Base-by-base conservation (phyloP, 2,888 invertebrate species). In the Eupithecia vulgata region DNA sequence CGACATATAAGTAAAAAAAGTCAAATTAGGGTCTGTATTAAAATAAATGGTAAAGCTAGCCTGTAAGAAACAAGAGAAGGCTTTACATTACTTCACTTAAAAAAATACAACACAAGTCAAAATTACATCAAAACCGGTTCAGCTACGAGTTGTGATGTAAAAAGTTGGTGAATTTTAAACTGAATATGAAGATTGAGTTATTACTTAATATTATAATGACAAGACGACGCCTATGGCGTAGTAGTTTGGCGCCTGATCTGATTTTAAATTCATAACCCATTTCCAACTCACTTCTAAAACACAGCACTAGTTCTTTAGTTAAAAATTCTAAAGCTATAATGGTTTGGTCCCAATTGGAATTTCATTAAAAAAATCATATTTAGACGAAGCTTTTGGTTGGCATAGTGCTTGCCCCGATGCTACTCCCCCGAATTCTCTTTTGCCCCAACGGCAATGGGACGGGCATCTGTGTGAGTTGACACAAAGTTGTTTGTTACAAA, bases 121-220 rank as follows among this genome's bases (percentile, higher is more conserved):
- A 68, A 40, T 61, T 68, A 68, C 61, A 68, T 42, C 42, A 45
- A 61, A 68, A 68, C 68, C 68, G 68, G 61, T 68, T 35, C 35
- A 62, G 30, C 15, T 15, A 30, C 59, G 59, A 30, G 57, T 13
- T 59, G 57, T 30, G 59, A 30, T 59, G 59, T 59, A 59, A 59
- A 59, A 30, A 59, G 15, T 25, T 59, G n/a, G 25, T 6, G 15
- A 15, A 13, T 59, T 30, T 30, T 13, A 30, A 59, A 59, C 30
- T 30, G 12, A 15, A 1, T 59, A 30, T 30, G 59, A 30, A 30
- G 30, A 25, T 59, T 25, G 15, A 30, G 59, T 59, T 59, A 25
- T 59, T 25, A 59, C 0, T 5, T 48, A n/a, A 48, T 48, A 48
- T n/a, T 48, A 2, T 13, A 5, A 13, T 59, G 30, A 13, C 59